These are phyloP conservation scores for Parotocinclus haroldoi DNA, from an alignment of 2,797 vertebrate genomes.

Conservation along the genomic window DNA sequence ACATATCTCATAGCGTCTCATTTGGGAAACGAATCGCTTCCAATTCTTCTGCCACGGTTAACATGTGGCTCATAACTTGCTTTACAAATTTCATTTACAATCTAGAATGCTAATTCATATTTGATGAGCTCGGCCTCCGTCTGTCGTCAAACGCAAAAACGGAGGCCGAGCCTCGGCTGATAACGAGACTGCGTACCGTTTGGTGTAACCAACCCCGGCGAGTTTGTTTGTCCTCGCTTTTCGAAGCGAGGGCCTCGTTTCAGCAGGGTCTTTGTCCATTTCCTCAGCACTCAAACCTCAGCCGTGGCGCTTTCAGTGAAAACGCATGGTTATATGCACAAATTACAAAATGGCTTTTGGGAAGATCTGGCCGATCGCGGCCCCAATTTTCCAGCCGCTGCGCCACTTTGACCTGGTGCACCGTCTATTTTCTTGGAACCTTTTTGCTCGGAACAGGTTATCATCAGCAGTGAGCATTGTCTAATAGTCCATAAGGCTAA, in stretches of 20 bases:
- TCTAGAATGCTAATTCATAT: conserved; percentile 7
- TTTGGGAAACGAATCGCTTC: conserved; percentile 1
- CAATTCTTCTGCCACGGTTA: neutral
- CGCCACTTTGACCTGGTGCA: neutral
- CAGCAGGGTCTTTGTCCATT: neutral
- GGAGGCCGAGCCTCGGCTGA: no score
- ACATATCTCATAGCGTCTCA: conserved; percentile 1
- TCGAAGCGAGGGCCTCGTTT: neutral
- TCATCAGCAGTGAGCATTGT: no score
- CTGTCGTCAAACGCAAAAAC: neutral
- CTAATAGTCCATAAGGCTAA: no score
- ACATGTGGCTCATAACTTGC: neutral
- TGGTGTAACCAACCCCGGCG: no score
- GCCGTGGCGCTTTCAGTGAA: neutral
- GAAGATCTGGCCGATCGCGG: neutral
- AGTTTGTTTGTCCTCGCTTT: no score
- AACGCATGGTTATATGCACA: neutral
- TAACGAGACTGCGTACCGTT: no score
- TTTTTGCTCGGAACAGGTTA: no score
- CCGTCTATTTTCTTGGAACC: neutral
- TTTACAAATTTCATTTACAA: conserved; percentile 4
- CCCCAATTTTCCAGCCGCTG: neutral
- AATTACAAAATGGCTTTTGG: neutral
- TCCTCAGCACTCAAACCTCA: neutral
- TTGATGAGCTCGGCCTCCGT: neutral